Conservation (phyloP, 2,888 invertebrate species). For the Eupeodes latifasciatus region DNA sequence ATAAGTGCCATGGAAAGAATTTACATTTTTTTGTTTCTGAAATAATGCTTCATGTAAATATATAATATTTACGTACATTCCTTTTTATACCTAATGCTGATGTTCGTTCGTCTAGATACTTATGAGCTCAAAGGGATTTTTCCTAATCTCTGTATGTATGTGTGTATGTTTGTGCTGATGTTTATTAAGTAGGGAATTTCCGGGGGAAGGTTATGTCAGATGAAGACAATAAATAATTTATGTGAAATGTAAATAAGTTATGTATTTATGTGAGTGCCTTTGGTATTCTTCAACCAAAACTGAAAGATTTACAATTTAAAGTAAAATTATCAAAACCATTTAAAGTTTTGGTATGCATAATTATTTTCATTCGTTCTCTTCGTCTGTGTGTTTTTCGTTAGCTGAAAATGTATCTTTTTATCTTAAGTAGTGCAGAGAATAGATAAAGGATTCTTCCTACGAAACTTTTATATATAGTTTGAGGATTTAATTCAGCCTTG, state of each 20-base stretch:
- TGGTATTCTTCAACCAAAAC: conserved; percentile 35
- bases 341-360: background rate
- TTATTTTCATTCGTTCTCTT: background rate
- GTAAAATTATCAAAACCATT: conserved; percentile 18
- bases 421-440: background rate
- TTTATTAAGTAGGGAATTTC: background rate
- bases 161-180: conserved; percentile 16
- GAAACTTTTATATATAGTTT: conserved; percentile 13
- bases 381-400: background rate
- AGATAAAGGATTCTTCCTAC: background rate
- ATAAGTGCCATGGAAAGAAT: conserved; percentile 11
- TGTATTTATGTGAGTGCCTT: conserved; percentile 28
- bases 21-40: conserved; percentile 12
- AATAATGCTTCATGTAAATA: background rate
- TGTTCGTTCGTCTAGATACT: conserved; percentile 29
- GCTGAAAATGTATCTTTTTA: background rate
- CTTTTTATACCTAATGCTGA: background rate
- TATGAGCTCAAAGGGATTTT: conserved; percentile 55
- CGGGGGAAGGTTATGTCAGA: conserved; percentile 42
- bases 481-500: background rate
- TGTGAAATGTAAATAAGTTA: conserved; percentile 44
- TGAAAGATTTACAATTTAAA: conserved; percentile 22
- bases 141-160: background rate
- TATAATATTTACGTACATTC: too few relatives aligned
- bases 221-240: conserved; percentile 63